Evolutionary conservation across 2,888 invertebrate genomes (phyloP).

Genomic region (Drosophila gaucha): DNA sequence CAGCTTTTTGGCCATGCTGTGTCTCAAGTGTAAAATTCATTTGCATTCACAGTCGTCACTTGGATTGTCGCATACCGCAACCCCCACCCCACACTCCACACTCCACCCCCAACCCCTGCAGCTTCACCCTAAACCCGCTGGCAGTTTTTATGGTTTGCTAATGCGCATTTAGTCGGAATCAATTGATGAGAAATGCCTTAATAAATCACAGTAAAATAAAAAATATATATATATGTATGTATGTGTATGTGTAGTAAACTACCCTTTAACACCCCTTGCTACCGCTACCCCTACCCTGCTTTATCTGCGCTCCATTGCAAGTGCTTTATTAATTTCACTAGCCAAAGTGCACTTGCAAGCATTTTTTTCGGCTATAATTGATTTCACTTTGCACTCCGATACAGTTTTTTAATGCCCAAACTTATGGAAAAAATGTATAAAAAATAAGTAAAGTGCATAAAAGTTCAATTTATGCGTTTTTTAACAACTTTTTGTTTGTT

Average conservation of each 20-base stretch:
- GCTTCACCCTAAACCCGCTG: conserved; percentile 15
- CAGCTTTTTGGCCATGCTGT: conserved; percentile 1
- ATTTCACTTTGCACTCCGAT: conserved; percentile 60
- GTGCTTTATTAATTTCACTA: conserved; percentile 58
- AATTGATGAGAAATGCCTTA: conserved; percentile 65
- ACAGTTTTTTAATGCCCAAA: conserved; percentile 47
- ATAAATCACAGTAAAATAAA: conserved; percentile 56
- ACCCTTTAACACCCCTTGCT: conserved; percentile 1
- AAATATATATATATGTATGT: not conserved
- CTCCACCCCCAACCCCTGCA: not conserved
- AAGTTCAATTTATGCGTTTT: conserved; percentile 46
- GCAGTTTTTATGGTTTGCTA: conserved; percentile 55
- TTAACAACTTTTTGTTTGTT: conserved; percentile 5
- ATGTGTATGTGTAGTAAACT: conserved; percentile 8
- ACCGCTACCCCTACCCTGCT: not conserved
- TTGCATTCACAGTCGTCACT: conserved; percentile 63
- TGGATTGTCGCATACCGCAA: conserved; percentile 33
- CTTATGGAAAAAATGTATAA: conserved; percentile 14
- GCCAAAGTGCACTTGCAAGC: conserved; percentile 62
- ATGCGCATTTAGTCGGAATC: conserved; percentile 74
- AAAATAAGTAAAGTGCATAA: conserved; percentile 30
- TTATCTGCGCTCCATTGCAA: not conserved
- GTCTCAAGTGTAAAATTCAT: conserved; percentile 80
- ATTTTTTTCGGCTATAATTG: conserved; percentile 62
- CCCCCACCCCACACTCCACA: not conserved